phyloP scores from a whole-genome alignment of 2,888 invertebrate species.

The Drosophila koepferae region DNA sequence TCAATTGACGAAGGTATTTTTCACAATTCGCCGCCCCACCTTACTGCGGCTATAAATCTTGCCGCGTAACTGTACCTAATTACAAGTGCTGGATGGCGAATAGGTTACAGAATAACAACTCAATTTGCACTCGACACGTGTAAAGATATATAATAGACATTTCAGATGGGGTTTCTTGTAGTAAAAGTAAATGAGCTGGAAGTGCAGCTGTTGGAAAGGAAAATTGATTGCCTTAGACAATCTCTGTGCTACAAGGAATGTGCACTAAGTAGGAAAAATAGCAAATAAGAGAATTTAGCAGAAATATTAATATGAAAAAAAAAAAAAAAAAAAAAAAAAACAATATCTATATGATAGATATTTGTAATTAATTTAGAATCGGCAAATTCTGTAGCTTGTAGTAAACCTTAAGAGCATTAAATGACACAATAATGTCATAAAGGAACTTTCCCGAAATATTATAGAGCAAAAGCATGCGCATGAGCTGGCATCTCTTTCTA shows the following conservation, averaged over 20 bases:
- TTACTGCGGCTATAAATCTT: constrained; percentile 42
- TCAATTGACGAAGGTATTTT: constrained; percentile 46
- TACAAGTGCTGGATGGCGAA: constrained; percentile 4
- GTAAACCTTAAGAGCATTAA: no score
- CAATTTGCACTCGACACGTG: constrained; percentile 34
- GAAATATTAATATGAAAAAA: neutral
- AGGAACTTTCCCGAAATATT: no score
- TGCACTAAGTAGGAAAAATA: neutral
- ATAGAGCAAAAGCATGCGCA: no score
- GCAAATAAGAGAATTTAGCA: neutral
- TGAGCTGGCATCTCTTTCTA: no score
- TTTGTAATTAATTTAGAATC: no score
- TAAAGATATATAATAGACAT: constrained; percentile 3
- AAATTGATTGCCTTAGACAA: constrained; percentile 1
- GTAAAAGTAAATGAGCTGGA: constrained; percentile 15
- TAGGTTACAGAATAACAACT: constrained; percentile 13
- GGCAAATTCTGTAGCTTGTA: no score
- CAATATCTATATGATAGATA: neutral
- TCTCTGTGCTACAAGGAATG: neutral
- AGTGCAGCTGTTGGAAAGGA: constrained; percentile 6
- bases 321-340: neutral
- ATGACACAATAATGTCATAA: no score
- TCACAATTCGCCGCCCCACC: constrained; percentile 6
- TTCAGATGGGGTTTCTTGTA: neutral
- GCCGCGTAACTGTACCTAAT: constrained; percentile 44